Percentiles rank a stretch among this genome's conserved stretches.
These are phyloP conservation scores for Synergus itoensis DNA, from an alignment of 2,888 invertebrate genomes.

Conservation along the genomic window DNA sequence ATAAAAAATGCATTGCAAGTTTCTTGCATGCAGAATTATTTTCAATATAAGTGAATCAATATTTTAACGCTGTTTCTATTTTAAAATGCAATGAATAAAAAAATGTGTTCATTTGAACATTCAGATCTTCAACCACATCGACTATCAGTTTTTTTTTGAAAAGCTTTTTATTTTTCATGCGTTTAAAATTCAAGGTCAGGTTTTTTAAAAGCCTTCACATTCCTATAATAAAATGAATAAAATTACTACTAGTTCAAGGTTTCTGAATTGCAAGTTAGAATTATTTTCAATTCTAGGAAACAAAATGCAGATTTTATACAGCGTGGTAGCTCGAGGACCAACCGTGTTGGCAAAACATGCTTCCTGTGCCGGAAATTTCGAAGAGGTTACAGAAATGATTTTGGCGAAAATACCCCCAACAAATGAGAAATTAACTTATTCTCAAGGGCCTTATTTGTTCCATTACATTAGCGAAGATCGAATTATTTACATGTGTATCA, in stretches of 20 bases:
- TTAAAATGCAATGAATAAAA: too few species aligned
- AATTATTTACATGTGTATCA: constrained; percentile 95
- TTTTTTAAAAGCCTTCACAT: neutral
- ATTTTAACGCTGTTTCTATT: too few species aligned
- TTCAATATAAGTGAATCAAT: too few species aligned
- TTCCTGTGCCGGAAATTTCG: constrained; percentile 95
- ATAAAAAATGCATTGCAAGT: too few species aligned
- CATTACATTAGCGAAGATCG: constrained; percentile 93
- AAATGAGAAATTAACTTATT: constrained; percentile 94
- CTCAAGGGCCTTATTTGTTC: constrained; percentile 95
- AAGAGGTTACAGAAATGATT: constrained; percentile 95
- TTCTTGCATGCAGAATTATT: too few species aligned
- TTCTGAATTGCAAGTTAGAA: neutral
- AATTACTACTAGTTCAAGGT: neutral
- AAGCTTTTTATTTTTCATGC: neutral
- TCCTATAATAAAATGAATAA: too few species aligned
- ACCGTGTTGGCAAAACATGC: constrained; percentile 95
- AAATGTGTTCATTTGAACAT: too few species aligned
- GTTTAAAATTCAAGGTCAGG: neutral
- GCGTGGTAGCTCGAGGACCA: constrained; percentile 91
- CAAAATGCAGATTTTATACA: constrained; percentile 93
- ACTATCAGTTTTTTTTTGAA: neutral
- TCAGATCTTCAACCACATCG: neutral
- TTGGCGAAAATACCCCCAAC: constrained; percentile 92
- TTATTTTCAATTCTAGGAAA: constrained; percentile 49